These are phyloP conservation scores for Heteromormyrus szaboi DNA, from an alignment of 2,797 vertebrate genomes.

Conservation along the genomic window DNA sequence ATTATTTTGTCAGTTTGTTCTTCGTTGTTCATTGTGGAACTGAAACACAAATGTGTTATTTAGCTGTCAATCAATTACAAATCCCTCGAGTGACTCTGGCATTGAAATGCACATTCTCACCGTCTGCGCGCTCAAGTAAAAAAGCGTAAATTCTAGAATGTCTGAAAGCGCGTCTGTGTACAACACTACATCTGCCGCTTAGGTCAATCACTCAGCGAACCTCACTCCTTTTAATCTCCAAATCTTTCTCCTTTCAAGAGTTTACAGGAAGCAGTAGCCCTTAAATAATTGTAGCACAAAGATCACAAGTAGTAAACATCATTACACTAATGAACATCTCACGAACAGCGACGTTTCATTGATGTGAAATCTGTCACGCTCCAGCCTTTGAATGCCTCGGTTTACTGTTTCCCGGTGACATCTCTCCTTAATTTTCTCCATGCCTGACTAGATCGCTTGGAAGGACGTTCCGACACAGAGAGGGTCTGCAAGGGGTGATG, in stretches of 20 bases:
- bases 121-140: background rate
- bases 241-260: background rate
- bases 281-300: background rate
- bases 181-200: too few relatives aligned
- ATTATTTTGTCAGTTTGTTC: conserved; percentile 10
- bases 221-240: background rate
- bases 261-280: background rate
- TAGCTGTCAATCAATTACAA: background rate
- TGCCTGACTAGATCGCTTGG: background rate
- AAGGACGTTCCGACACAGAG: background rate
- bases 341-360: background rate
- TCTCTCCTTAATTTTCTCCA: background rate
- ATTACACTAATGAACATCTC: background rate
- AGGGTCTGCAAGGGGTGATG: background rate
- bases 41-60: background rate
- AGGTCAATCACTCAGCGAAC: background rate
- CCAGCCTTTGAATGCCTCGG: background rate
- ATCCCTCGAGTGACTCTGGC: background rate
- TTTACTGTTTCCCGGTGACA: background rate
- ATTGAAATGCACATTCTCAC: background rate
- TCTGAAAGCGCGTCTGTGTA: background rate
- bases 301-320: background rate
- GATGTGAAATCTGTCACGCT: background rate
- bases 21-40: background rate
- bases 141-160: background rate